Conservation (phyloP, 2,113 vertebrate species). For the Plectropomus leopardus region DNA sequence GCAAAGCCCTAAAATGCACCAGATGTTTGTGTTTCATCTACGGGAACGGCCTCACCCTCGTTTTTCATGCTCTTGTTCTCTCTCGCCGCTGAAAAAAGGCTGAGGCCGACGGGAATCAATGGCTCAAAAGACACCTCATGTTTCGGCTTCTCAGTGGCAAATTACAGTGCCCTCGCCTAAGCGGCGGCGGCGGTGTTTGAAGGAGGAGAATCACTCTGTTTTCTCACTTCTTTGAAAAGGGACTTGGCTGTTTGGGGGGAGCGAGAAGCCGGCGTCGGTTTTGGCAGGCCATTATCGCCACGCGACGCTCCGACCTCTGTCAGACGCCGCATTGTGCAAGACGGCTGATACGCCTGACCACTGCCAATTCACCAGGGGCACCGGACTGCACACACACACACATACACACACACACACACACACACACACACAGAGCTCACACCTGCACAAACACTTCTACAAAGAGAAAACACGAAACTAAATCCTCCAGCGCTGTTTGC, state of each 20-base stretch:
- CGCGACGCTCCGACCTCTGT: constrained; percentile 31
- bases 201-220: constrained; percentile 30
- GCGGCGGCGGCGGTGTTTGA: constrained; percentile 14
- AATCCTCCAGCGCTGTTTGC: constrained; percentile 27
- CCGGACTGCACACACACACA: not conserved
- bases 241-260: constrained; percentile 31
- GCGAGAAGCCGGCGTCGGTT: constrained; percentile 9
- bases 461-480: constrained; percentile 38
- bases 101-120: constrained; percentile 55
- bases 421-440: not conserved
- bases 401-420: not conserved
- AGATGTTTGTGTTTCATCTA: constrained; percentile 71
- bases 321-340: constrained; percentile 13
- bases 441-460: not conserved
- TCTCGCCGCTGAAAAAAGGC: constrained; percentile 37
- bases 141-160: constrained; percentile 55
- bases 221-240: constrained; percentile 52
- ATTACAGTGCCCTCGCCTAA: constrained; percentile 48
- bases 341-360: constrained; percentile 25
- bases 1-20: constrained; percentile 64
- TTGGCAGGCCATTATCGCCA: constrained; percentile 19
- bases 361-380: constrained; percentile 8
- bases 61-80: not conserved
- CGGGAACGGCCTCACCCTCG: constrained; percentile 18
- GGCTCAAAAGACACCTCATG: constrained; percentile 57